Conservation (phyloP, 2,797 vertebrate species). For the Notoglanidium macrostoma region DNA sequence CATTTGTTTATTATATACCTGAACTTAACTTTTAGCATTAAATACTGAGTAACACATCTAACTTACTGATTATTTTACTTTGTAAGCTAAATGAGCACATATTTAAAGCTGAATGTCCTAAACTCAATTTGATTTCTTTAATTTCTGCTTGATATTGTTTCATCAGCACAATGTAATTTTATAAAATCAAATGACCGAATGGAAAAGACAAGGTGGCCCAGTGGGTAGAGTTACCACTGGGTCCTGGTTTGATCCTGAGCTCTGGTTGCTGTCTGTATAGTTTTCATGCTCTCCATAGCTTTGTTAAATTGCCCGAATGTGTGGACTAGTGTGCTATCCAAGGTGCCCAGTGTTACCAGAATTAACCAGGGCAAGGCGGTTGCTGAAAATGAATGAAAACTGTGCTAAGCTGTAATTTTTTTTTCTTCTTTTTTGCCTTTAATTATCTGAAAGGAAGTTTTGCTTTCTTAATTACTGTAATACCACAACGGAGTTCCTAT, state of each 20-base stretch:
- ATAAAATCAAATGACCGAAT: not conserved
- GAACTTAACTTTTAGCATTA: not conserved
- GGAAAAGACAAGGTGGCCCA: not conserved
- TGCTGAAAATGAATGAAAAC: not conserved
- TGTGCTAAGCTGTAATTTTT: not conserved
- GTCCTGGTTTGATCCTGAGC: not conserved
- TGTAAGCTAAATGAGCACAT: not conserved
- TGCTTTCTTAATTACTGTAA: not conserved
- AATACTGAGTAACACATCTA: no score
- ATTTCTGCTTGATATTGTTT: not conserved
- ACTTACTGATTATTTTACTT: not conserved
- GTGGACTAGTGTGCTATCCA: not conserved
- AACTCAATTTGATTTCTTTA: no score
- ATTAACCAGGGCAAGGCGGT: not conserved
- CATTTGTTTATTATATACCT: not conserved
- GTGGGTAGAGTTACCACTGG: not conserved
- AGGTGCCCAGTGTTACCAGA: not conserved
- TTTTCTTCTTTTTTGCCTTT: not conserved
- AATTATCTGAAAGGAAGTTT: not conserved
- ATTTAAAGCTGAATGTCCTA: not conserved
- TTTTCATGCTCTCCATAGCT: not conserved
- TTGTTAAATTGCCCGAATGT: no score
- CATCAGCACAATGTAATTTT: not conserved
- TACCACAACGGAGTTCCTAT: not conserved
- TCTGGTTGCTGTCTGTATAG: not conserved